phyloP scores from a whole-genome alignment of 2,113 vertebrate genomes.

The Ciconia stormi region DNA sequence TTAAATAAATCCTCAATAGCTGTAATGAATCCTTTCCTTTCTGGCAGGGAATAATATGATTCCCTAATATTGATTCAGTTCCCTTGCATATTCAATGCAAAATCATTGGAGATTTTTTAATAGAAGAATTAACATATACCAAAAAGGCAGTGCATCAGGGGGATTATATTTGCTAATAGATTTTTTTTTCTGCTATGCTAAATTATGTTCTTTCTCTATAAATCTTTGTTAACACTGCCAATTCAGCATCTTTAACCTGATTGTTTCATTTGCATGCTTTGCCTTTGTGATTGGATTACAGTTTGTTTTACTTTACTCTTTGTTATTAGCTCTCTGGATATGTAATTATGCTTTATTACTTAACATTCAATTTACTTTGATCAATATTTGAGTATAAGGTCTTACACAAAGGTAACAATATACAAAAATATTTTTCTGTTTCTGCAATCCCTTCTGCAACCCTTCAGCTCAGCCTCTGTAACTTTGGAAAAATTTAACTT shows the following conservation, averaged over 20 bases:
- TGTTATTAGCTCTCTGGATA: constrained; percentile 16
- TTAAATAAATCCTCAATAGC: not conserved
- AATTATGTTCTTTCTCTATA: constrained; percentile 23
- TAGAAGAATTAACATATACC: constrained; percentile 16
- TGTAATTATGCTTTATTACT: constrained; percentile 41
- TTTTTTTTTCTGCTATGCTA: not conserved
- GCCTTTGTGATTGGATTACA: constrained; percentile 39
- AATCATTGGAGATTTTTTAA: constrained; percentile 45
- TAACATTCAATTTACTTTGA: constrained; percentile 29
- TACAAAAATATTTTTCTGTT: not conserved
- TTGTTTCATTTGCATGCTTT: constrained; percentile 43
- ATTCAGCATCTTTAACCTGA: constrained; percentile 39
- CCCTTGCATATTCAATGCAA: constrained; percentile 29
- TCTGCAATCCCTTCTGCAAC: not conserved
- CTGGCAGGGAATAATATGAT: not conserved
- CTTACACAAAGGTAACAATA: not conserved
- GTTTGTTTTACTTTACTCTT: constrained; percentile 34
- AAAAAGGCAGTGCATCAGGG: constrained; percentile 11
- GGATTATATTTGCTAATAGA: constrained; percentile 54
- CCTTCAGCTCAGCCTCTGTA: not conserved
- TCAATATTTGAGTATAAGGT: not conserved
- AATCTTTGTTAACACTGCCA: constrained; percentile 22
- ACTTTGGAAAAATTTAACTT: not conserved
- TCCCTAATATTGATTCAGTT: constrained; percentile 42
- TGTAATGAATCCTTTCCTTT: constrained; percentile 9